phyloP scores from a whole-genome alignment of 2,888 invertebrate genomes.

The Vanessa cardui region DNA sequence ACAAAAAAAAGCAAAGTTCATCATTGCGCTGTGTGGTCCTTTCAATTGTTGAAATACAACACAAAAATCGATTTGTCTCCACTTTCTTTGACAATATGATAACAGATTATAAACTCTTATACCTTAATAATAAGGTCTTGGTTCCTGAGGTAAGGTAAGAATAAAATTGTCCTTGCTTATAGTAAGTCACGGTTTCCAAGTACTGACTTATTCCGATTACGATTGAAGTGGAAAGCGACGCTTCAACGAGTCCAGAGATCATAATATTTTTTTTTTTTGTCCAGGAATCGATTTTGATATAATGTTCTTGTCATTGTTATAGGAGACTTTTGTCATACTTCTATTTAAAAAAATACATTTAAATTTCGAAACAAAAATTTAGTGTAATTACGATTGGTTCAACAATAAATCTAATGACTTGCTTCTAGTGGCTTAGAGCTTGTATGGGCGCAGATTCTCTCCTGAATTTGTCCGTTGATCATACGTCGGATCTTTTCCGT shows the following conservation, averaged over 20 bases:
- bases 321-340: slow-evolving; percentile 16
- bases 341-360: background rate
- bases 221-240: slow-evolving; percentile 65
- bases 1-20: slow-evolving; percentile 52
- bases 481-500: too few relatives aligned
- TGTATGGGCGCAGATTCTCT: too few relatives aligned
- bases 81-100: slow-evolving; percentile 13
- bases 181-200: slow-evolving; percentile 65
- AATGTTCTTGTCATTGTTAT: slow-evolving; percentile 38
- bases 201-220: slow-evolving; percentile 52
- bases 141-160: slow-evolving; percentile 20
- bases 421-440: too few relatives aligned
- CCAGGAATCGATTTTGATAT: slow-evolving; percentile 25
- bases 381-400: too few relatives aligned
- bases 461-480: too few relatives aligned
- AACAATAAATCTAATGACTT: too few relatives aligned
- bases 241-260: slow-evolving; percentile 57
- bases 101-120: slow-evolving; percentile 25
- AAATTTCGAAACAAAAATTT: too few relatives aligned
- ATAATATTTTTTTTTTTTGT: slow-evolving; percentile 49
- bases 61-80: slow-evolving; percentile 32
- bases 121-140: slow-evolving; percentile 31
- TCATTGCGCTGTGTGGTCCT: slow-evolving; percentile 51
- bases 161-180: slow-evolving; percentile 40
- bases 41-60: slow-evolving; percentile 41